These are phyloP conservation scores for Cancer borealis DNA, from an alignment of 2,888 invertebrate species.

Conservation along the genomic window DNA sequence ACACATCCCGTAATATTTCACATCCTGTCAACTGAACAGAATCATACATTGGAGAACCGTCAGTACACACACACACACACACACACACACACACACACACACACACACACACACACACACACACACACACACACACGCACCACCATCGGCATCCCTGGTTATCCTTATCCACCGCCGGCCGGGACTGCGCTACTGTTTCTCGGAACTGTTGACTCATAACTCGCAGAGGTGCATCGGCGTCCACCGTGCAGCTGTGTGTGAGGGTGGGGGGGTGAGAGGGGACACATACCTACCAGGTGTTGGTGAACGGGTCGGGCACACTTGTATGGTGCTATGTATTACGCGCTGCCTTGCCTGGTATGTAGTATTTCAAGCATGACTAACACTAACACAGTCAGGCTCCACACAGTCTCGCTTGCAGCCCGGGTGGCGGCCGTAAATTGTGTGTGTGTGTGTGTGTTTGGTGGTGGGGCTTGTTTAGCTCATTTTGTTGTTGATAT, in stretches of 20 bases:
- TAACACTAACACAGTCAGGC: neutral
- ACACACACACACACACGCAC: conserved; percentile 21
- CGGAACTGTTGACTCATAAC: neutral
- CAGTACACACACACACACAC: conserved; percentile 2
- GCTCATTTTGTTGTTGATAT: neutral
- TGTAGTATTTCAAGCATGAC: neutral
- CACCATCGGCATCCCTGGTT: neutral
- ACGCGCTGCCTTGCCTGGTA: neutral
- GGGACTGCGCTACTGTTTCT: neutral
- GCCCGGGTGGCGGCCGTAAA: neutral
- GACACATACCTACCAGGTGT: neutral
- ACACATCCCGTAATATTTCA: neutral
- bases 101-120: conserved; percentile 40
- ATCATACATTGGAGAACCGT: neutral
- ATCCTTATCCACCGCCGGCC: neutral
- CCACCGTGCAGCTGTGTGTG: neutral
- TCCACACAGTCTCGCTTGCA: neutral
- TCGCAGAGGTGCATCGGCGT: neutral
- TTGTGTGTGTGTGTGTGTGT: neutral
- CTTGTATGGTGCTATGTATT: neutral
- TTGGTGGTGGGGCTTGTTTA: neutral
- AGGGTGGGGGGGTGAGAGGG: neutral
- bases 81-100: conserved; percentile 35
- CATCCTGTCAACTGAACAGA: conserved; percentile 12
- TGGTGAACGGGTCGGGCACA: neutral